phyloP scores from a whole-genome alignment of 1,140 invertebrate species.

The Lepidurus couesii region DNA sequence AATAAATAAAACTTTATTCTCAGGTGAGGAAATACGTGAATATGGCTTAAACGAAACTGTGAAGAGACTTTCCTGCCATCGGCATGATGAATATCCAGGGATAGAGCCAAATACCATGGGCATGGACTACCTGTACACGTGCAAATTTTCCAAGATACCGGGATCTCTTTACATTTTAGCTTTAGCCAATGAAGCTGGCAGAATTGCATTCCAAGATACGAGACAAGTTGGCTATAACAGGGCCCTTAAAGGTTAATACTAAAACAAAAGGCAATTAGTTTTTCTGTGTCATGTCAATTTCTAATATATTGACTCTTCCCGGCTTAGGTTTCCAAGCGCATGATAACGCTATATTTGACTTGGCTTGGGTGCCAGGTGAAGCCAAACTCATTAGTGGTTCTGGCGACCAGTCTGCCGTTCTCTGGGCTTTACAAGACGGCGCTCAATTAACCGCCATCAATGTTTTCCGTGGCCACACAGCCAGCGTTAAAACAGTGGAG shows the following conservation, averaged over 20 bases:
- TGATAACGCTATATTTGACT: constrained; percentile 80
- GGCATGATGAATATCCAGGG: constrained; percentile 43
- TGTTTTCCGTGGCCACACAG: constrained; percentile 64
- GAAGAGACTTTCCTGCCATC: constrained; percentile 39
- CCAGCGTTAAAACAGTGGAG: constrained; percentile 70
- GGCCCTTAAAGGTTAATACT: constrained; percentile 26
- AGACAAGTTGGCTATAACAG: constrained; percentile 33
- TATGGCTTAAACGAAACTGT: constrained; percentile 16
- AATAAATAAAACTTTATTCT: neutral
- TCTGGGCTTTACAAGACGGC: constrained; percentile 59
- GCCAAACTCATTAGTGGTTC: constrained; percentile 73
- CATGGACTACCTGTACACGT: constrained; percentile 45
- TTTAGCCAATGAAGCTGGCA: constrained; percentile 77
- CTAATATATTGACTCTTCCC: neutral
- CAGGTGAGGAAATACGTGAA: neutral
- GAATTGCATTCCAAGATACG: constrained; percentile 58
- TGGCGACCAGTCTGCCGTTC: constrained; percentile 69
- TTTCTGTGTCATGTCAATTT: neutral
- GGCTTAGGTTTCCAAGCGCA: constrained; percentile 57
- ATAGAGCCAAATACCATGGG: constrained; percentile 43
- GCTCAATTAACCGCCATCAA: constrained; percentile 44
- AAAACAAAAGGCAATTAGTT: neutral
- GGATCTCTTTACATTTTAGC: constrained; percentile 64
- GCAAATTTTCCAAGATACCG: constrained; percentile 46
- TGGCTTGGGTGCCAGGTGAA: constrained; percentile 71